Evolutionary conservation across 2,797 vertebrate species (phyloP).

Genomic region (Darevskia nairensis): DNA sequence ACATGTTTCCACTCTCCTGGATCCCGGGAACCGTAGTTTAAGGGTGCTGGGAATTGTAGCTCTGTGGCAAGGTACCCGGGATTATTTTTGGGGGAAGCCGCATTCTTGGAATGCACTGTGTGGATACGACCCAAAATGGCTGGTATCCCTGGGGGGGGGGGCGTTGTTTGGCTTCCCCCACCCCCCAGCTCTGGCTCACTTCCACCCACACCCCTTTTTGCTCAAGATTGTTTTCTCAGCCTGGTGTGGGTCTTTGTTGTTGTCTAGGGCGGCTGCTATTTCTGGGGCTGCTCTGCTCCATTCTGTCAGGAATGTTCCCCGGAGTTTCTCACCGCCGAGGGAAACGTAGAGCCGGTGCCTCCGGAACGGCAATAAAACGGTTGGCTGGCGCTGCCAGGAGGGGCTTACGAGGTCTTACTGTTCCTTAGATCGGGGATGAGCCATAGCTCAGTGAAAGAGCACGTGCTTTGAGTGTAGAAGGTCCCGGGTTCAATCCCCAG

Average conservation of each 20-base stretch:
- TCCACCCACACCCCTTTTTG: background rate
- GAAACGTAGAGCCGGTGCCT: background rate
- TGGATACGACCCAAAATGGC: background rate
- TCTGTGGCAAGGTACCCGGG: too few relatives aligned
- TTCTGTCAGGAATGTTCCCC: rapidly evolving
- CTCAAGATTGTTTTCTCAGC: background rate
- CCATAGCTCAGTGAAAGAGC: too few relatives aligned
- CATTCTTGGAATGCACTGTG: too few relatives aligned
- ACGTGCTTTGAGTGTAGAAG: too few relatives aligned
- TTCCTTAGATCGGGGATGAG: too few relatives aligned
- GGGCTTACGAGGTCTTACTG: too few relatives aligned
- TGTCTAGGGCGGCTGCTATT: background rate
- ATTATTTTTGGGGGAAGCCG: too few relatives aligned
- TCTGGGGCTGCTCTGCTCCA: rapidly evolving
- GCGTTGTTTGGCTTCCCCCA: background rate
- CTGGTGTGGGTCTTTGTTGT: background rate
- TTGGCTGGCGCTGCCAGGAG: too few relatives aligned
- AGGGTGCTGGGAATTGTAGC: too few relatives aligned
- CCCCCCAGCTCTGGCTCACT: background rate
- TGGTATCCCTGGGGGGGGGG: background rate
- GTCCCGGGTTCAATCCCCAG: too few relatives aligned
- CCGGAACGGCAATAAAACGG: rapidly evolving
- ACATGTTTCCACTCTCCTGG: too few relatives aligned
- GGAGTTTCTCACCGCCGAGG: rapidly evolving
- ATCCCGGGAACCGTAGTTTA: too few relatives aligned